Evolutionary conservation across 2,113 vertebrate species (phyloP).

Genomic region (Narcine bancroftii): DNA sequence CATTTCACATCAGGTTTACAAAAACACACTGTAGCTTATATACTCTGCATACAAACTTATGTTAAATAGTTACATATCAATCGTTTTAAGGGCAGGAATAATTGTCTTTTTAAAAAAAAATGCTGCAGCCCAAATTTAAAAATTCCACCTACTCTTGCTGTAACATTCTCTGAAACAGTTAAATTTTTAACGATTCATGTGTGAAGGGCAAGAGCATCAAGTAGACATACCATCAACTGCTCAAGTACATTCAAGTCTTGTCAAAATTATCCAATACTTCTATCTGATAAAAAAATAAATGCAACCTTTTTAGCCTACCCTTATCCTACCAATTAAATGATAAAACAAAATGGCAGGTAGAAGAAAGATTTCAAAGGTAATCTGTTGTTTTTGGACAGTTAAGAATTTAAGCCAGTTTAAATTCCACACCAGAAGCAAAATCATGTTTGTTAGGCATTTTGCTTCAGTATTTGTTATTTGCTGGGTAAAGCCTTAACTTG

Average conservation of each 20-base stretch:
- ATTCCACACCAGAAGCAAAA: constrained; percentile 1
- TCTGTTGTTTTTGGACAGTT: background rate
- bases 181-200: background rate
- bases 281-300: background rate
- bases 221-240: background rate
- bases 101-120: too few species aligned
- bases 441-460: constrained; percentile 7
- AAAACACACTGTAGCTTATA: background rate
- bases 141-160: background rate
- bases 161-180: constrained; percentile 18
- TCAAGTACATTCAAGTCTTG: background rate
- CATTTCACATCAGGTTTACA: background rate
- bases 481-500: constrained; percentile 5
- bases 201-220: constrained; percentile 1
- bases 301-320: too few species aligned
- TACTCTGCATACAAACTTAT: background rate
- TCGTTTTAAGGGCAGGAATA: background rate
- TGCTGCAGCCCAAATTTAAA: background rate
- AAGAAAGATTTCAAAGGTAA: background rate
- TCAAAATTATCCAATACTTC: constrained; percentile 4
- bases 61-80: background rate
- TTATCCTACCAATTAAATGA: background rate
- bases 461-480: background rate
- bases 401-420: constrained; percentile 12
- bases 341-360: background rate